Evolutionary conservation across 37 sponge, comb jelly and placozoan species (phyloP).

Genomic region (Agelas oroides): DNA sequence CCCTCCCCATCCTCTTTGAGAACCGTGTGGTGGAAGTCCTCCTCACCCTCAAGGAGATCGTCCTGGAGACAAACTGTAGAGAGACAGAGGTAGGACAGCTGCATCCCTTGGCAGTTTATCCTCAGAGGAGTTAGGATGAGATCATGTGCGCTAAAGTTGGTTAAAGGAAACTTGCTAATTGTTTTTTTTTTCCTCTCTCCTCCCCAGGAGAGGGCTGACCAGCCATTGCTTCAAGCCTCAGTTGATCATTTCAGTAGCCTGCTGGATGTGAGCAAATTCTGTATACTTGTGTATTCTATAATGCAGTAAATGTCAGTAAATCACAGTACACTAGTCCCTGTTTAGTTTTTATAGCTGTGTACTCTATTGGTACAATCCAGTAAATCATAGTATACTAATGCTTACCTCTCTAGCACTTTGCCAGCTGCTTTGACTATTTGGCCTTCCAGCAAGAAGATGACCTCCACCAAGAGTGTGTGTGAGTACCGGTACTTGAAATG

Average conservation of each 20-base stretch:
- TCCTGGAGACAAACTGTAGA: slow-evolving; percentile 58
- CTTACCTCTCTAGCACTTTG: slow-evolving; percentile 46
- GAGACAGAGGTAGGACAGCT: slow-evolving; percentile 35
- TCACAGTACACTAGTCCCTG: too few species aligned
- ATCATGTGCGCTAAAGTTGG: neutral
- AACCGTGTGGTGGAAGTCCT: slow-evolving; percentile 83
- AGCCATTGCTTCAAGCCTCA: slow-evolving; percentile 26
- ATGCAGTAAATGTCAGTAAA: too few species aligned
- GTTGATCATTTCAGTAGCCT: slow-evolving; percentile 41
- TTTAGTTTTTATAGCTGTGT: too few species aligned
- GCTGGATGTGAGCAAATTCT: slow-evolving; percentile 39
- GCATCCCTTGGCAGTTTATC: too few species aligned
- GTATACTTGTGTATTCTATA: too few species aligned
- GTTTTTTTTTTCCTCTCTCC: neutral
- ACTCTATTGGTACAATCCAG: too few species aligned
- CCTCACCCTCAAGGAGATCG: slow-evolving; percentile 86
- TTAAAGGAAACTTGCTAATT: neutral
- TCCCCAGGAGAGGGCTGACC: neutral
- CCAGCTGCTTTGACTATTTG: slow-evolving; percentile 38
- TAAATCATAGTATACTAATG: too few species aligned
- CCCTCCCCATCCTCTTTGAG: slow-evolving; percentile 91
- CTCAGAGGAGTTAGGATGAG: neutral
- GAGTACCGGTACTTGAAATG: neutral
- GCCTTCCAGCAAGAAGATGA: slow-evolving; percentile 64
- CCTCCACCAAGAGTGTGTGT: slow-evolving; percentile 34